Evolutionary conservation across 2,888 invertebrate genomes (phyloP).

Genomic region (Xylota segnis): DNA sequence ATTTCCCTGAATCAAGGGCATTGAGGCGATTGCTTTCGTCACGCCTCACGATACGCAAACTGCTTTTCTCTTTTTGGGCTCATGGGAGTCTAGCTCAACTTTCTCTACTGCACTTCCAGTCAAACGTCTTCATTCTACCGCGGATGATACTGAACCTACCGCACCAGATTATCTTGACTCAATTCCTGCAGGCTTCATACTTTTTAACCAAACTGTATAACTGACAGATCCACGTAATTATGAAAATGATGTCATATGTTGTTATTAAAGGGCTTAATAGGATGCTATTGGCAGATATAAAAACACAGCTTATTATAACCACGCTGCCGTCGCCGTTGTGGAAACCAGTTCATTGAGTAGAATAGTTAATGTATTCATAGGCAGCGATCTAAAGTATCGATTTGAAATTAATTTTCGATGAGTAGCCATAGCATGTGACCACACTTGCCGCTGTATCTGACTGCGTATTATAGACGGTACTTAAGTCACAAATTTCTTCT

Average conservation of each 20-base stretch:
- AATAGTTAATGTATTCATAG: conserved; percentile 17
- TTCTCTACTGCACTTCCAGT: too few relatives aligned
- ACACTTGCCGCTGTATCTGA: neutral
- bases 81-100: too few relatives aligned
- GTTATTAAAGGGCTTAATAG: conserved; percentile 26
- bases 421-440: conserved; percentile 25
- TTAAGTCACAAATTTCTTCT: neutral
- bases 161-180: too few relatives aligned
- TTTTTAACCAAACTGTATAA: neutral
- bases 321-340: neutral
- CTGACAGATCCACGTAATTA: neutral
- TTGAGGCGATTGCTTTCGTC: too few relatives aligned
- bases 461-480: neutral
- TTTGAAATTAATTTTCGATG: conserved; percentile 9
- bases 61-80: too few relatives aligned
- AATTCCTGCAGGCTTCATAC: too few relatives aligned
- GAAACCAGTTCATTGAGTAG: conserved; percentile 32
- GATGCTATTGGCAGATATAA: neutral
- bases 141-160: neutral
- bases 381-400: neutral
- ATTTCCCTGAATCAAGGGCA: too few relatives aligned
- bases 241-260: conserved; percentile 35
- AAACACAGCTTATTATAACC: conserved; percentile 5
- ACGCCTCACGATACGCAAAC: too few relatives aligned
- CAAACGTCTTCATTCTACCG: too few relatives aligned